Percentiles rank a stretch among this genome's conserved stretches.
Conservation (phyloP, 2,797 vertebrate genomes). For the Gypaetus barbatus region DNA sequence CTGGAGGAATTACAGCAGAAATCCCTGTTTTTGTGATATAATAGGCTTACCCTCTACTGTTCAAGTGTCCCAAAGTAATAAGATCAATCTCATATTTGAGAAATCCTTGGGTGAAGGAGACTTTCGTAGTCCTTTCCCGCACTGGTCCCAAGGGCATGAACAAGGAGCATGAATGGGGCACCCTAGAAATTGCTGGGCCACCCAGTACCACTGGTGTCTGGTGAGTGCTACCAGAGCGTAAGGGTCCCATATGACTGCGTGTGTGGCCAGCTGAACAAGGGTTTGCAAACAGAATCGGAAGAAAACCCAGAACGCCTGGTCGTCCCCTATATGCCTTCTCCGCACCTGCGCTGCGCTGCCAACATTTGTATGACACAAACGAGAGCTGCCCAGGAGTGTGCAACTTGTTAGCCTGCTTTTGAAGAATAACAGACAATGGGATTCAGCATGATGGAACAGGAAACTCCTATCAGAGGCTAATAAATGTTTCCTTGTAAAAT, state of each 20-base stretch:
- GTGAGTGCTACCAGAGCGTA: background rate
- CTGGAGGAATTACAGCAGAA: constrained; percentile 2
- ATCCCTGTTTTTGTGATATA: background rate
- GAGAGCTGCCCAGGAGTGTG: fast-evolving
- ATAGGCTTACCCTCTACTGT: constrained; percentile 2
- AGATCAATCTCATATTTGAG: background rate
- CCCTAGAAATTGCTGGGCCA: background rate
- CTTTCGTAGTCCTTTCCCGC: background rate
- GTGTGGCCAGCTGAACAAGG: background rate
- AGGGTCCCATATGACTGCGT: background rate
- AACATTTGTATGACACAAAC: fast-evolving
- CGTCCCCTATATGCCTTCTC: fast-evolving
- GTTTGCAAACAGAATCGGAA: background rate
- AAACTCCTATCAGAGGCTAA: constrained; percentile 17
- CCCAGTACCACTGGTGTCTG: background rate
- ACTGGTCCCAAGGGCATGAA: background rate
- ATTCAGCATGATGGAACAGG: background rate
- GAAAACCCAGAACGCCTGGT: background rate
- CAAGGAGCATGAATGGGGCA: background rate
- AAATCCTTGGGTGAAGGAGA: constrained; percentile 30
- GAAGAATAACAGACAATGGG: background rate
- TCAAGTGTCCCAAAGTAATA: background rate
- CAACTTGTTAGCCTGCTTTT: background rate
- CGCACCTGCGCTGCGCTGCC: fast-evolving
- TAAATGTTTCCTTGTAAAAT: constrained; percentile 49